A percentile compares a stretch with the other conserved stretches of the same genome.
Evolutionary conservation across 2,113 vertebrate genomes (phyloP).

Genomic region (Sturnira hondurensis): DNA sequence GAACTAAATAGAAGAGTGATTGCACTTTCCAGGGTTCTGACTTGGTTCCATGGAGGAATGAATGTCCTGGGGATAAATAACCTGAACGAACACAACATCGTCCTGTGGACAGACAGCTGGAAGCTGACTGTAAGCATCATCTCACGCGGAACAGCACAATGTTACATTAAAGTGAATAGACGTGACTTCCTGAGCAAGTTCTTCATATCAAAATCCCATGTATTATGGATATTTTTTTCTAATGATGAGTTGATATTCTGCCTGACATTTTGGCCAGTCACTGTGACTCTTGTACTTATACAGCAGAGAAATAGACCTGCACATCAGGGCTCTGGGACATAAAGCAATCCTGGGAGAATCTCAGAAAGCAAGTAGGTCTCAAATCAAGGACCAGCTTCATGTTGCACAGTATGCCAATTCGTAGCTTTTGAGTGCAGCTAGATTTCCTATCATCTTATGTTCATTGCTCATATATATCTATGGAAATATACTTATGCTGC

Average conservation of each 20-base stretch:
- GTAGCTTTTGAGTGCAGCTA: background rate
- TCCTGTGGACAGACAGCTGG: background rate
- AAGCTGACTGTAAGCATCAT: background rate
- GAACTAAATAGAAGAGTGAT: background rate
- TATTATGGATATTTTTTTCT: background rate
- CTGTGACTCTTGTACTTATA: background rate
- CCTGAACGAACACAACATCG: background rate
- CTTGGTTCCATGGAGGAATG: background rate
- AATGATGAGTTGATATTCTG: slow-evolving; percentile 1
- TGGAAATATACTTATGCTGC: background rate
- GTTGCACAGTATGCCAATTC: background rate
- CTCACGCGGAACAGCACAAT: background rate
- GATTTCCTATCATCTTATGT: background rate
- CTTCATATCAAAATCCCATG: slow-evolving; percentile 12
- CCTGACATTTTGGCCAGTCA: background rate
- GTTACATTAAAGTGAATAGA: background rate
- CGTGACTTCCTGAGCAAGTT: background rate
- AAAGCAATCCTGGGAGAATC: background rate
- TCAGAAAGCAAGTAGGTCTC: background rate
- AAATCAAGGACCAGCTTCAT: background rate
- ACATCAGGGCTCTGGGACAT: background rate
- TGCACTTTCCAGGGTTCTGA: background rate
- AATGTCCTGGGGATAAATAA: background rate
- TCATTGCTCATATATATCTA: background rate
- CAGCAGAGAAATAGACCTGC: slow-evolving; percentile 13